phyloP scores from a whole-genome alignment of 1,140 invertebrate species.

The Drosophila punjabiensis region DNA sequence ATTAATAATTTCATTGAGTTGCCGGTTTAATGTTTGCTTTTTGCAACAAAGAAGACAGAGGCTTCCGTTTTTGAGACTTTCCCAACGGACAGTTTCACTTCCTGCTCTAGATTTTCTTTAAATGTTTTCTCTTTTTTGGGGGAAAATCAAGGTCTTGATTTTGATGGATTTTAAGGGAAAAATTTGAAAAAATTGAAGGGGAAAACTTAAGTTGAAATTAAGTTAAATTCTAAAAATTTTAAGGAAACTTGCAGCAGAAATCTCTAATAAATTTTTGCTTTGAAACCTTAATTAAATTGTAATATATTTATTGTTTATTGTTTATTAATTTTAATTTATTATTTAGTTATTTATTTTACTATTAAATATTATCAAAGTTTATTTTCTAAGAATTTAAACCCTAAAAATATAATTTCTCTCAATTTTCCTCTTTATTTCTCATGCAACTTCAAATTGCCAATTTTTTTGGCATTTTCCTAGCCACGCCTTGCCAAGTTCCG shows the following conservation, averaged over 20 bases:
- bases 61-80: constrained; percentile 56
- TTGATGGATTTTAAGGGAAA: not conserved
- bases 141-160: not conserved
- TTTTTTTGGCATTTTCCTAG: constrained; percentile 42
- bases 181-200: not conserved
- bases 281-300: not conserved
- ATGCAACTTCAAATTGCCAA: constrained; percentile 34
- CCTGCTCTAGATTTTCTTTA: constrained; percentile 8
- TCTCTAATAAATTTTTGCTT: too few species aligned
- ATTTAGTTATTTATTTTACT: too few species aligned
- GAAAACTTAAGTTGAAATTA: too few species aligned
- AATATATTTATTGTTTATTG: not conserved
- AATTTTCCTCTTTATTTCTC: not conserved
- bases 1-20: constrained; percentile 80
- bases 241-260: too few species aligned
- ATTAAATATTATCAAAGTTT: too few species aligned
- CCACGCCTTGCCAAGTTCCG: constrained; percentile 14
- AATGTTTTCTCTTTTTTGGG: not conserved
- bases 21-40: constrained; percentile 36
- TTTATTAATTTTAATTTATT: too few species aligned
- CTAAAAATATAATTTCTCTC: not conserved
- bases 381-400: too few species aligned
- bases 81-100: constrained; percentile 22
- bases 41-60: constrained; percentile 33
- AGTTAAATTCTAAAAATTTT: not conserved